A percentile compares a stretch with the other conserved stretches of the same genome.
Evolutionary conservation across 2,113 vertebrate genomes (phyloP).

Genomic region (Phasianus colchicus): DNA sequence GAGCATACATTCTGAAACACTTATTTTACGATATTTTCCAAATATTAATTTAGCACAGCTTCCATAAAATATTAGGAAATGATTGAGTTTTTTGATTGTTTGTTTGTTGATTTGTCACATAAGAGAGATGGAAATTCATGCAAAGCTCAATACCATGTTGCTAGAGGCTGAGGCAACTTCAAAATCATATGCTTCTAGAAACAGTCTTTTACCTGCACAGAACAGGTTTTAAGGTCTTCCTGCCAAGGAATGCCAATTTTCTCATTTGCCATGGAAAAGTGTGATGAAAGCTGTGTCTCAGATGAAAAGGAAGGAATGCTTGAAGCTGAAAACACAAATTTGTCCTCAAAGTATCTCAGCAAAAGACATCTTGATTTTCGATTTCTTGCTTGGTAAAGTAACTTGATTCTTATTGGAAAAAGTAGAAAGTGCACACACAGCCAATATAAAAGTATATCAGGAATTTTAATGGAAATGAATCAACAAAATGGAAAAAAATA

Average conservation of each 20-base stretch:
- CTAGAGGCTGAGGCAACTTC: not conserved
- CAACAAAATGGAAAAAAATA: not conserved
- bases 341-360: not conserved
- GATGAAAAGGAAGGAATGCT: not conserved
- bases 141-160: not conserved
- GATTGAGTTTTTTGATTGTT: too few species aligned
- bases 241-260: not conserved
- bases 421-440: not conserved
- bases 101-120: not conserved
- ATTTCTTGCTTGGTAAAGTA: not conserved
- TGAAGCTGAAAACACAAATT: not conserved
- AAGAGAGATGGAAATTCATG: not conserved
- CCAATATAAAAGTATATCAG: not conserved
- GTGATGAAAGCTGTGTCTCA: not conserved
- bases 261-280: not conserved
- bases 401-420: not conserved
- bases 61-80: not conserved
- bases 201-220: not conserved
- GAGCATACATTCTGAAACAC: not conserved
- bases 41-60: not conserved
- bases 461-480: not conserved
- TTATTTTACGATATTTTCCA: not conserved
- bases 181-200: not conserved
- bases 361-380: not conserved
- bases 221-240: not conserved